Base-by-base conservation (phyloP, 2,113 vertebrate genomes). In the Scomber scombrus region DNA sequence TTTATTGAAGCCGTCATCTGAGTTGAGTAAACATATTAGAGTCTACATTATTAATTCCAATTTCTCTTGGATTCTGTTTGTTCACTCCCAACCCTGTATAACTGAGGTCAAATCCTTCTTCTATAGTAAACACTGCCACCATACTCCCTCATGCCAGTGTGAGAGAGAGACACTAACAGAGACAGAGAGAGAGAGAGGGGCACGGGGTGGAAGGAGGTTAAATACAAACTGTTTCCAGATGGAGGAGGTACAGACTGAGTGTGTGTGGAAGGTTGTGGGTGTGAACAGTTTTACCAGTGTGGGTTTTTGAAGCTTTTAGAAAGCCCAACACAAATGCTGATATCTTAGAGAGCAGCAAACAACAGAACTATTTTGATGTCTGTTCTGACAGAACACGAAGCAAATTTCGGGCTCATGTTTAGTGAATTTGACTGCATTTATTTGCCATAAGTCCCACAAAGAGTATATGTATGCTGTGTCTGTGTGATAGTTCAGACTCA, bases 11-110 rank as follows among this genome's bases (percentile, higher is more conserved):
- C 76, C 55, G 83, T 92, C 86, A 90, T 91, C 84, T 66, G 80
- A 86, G 86, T 76, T 84, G 82, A 90, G 89, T 90, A 86, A 91
- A 93, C 88, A 93, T 83, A 91, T 93, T 91, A 93, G 63, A 81
- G 85, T 86, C 81, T 92, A 88, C 92, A 94, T 93, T 93, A 94
- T 92, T 93, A 87, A 93, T 92, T 92, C 88, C 88, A 90, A 91
- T 91, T 91, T 89, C 61, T 72, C 74, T 43, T 62, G 69, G 82
- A 89, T 85, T 83, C 58, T 86, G 88, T 93, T 91, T 92, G 88
- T 82, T 85, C 69, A 58, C 43, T 65, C 49, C 13, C 60, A 40
- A 66, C 64, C 62, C 61, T 29, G 60, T 62, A 74, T 71, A 82
- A 80, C 79, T 14, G 77, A 77, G 90, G 87, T 90, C 88, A 86